phyloP scores from a whole-genome alignment of 2,888 invertebrate species.

The Sisyra terminalis region DNA sequence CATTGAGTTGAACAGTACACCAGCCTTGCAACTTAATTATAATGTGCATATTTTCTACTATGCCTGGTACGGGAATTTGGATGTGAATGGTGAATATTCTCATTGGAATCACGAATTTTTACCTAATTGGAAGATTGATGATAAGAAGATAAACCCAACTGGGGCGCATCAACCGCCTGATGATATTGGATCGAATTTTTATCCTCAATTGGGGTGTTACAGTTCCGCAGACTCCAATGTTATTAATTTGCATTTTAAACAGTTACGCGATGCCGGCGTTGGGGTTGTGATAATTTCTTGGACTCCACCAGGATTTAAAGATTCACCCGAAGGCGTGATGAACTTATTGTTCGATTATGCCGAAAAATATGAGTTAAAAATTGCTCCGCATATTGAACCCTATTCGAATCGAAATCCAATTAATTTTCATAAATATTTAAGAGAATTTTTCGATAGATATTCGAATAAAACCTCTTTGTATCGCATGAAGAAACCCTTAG shows the following conservation, averaged over 20 bases:
- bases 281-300: constrained; percentile 36
- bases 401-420: constrained; percentile 32
- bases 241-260: constrained; percentile 30
- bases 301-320: constrained; percentile 28
- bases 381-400: constrained; percentile 39
- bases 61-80: constrained; percentile 21
- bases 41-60: constrained; percentile 24
- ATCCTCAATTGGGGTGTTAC: constrained; percentile 34
- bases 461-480: constrained; percentile 37
- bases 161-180: constrained; percentile 34
- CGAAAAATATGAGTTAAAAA: constrained; percentile 27
- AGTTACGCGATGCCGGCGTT: constrained; percentile 28
- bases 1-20: constrained; percentile 16
- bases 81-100: constrained; percentile 19
- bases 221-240: constrained; percentile 30
- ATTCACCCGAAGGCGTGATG: constrained; percentile 19
- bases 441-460: constrained; percentile 28
- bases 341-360: constrained; percentile 21
- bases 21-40: constrained; percentile 17
- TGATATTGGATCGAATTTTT: constrained; percentile 34
- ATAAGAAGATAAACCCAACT: constrained; percentile 27
- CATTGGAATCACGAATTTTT: constrained; percentile 24
- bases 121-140: constrained; percentile 22
- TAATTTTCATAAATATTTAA: constrained; percentile 27
- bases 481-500: constrained; percentile 22